Percentiles rank a stretch among this genome's conserved stretches.
These are phyloP conservation scores for Drosophila truncata DNA, from an alignment of 1,140 invertebrate species.

Conservation along the genomic window DNA sequence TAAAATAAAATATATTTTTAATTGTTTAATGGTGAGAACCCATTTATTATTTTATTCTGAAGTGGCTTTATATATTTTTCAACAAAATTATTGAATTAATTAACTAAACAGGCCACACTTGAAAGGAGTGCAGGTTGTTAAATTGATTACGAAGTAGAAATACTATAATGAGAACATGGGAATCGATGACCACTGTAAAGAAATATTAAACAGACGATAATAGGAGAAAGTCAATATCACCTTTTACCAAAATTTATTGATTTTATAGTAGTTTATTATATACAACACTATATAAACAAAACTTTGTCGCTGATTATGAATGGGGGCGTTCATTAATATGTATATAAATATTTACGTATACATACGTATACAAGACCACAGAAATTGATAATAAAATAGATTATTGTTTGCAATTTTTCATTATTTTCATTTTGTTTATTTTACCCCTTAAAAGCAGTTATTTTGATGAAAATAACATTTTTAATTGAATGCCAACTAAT, in stretches of 20 bases:
- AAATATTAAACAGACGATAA: neutral
- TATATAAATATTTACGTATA: neutral
- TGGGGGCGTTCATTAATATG: neutral
- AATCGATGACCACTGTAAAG: neutral
- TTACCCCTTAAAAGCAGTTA: neutral
- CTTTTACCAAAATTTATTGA: too few species aligned
- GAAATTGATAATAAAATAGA: neutral
- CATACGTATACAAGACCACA: neutral
- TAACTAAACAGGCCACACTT: constrained; percentile 3
- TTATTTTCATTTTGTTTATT: neutral
- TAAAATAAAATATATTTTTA: constrained; percentile 60
- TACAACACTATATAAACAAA: neutral
- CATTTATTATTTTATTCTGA: constrained; percentile 36
- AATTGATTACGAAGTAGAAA: constrained; percentile 7
- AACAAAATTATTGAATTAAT: constrained; percentile 12
- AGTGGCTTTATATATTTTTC: constrained; percentile 17
- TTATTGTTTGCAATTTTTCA: neutral
- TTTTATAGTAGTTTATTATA: neutral
- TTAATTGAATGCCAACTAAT: neutral
- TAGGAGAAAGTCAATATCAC: neutral
- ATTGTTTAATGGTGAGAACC: constrained; percentile 26
- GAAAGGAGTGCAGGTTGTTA: constrained; percentile 3
- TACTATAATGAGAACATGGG: neutral
- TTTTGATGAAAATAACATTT: neutral
- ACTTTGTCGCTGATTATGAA: neutral